Conservation (phyloP, 2,888 invertebrate genomes). For the Eristalis intricaria region DNA sequence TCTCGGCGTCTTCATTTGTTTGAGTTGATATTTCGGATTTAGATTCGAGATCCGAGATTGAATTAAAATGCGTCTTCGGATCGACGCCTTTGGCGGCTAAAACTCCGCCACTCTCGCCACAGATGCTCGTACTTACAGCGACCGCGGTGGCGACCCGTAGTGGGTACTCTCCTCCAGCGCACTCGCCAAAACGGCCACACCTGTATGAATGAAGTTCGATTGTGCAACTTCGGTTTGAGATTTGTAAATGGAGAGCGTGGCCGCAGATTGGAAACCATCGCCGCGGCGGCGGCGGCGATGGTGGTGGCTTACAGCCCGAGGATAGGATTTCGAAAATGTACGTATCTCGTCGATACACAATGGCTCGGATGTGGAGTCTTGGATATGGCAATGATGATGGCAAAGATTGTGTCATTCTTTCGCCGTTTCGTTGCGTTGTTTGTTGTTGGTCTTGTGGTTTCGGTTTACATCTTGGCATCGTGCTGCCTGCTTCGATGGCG, state of each 20-base stretch:
- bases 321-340: slow-evolving; percentile 68
- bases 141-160: not conserved
- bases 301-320: slow-evolving; percentile 53
- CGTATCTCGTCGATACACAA: slow-evolving; percentile 59
- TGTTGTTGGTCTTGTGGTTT: slow-evolving; percentile 31
- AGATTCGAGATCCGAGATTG: slow-evolving; percentile 42
- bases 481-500: slow-evolving; percentile 27
- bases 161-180: slow-evolving; percentile 8
- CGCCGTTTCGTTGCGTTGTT: slow-evolving; percentile 4
- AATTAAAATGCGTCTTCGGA: slow-evolving; percentile 47
- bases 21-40: slow-evolving; percentile 61
- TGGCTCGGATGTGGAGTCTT: slow-evolving; percentile 55
- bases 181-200: slow-evolving; percentile 58
- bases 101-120: slow-evolving; percentile 13
- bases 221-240: slow-evolving; percentile 57
- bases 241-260: slow-evolving; percentile 60
- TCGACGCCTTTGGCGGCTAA: slow-evolving; percentile 46
- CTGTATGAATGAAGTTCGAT: slow-evolving; percentile 71
- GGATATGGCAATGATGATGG: slow-evolving; percentile 66
- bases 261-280: slow-evolving; percentile 52
- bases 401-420: slow-evolving; percentile 63
- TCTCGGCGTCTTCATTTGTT: slow-evolving; percentile 42
- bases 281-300: not conserved
- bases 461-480: slow-evolving; percentile 9
- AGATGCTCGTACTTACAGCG: slow-evolving; percentile 28